Conservation (phyloP, 2,888 invertebrate genomes). For the Epinotia nisella region DNA sequence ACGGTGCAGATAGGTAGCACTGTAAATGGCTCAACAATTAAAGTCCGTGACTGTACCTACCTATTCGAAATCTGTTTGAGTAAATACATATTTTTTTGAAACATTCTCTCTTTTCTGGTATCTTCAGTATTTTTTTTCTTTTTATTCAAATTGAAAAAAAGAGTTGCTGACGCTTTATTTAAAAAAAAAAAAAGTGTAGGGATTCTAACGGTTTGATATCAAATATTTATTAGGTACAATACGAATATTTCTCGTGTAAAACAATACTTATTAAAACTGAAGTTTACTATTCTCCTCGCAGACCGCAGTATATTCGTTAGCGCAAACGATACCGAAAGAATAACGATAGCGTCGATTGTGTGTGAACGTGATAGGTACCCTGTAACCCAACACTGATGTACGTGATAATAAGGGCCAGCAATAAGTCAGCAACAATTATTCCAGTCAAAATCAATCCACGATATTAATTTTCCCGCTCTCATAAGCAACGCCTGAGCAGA, state of each 20-base stretch:
- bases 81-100: too few species aligned
- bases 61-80: too few species aligned
- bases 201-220: too few species aligned
- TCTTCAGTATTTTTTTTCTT: too few species aligned
- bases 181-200: too few species aligned
- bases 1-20: too few species aligned
- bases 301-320: constrained; percentile 25
- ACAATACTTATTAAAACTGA: not conserved
- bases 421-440: constrained; percentile 42
- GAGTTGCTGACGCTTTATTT: too few species aligned
- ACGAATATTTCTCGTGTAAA: not conserved
- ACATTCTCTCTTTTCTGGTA: too few species aligned
- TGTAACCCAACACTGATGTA: constrained; percentile 27
- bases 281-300: constrained; percentile 18
- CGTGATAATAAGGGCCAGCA: constrained; percentile 28
- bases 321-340: constrained; percentile 30
- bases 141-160: too few species aligned
- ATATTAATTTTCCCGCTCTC: constrained; percentile 58
- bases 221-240: not conserved
- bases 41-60: too few species aligned
- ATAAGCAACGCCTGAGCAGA: constrained; percentile 52
- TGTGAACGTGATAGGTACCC: constrained; percentile 22
- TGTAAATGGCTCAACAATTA: too few species aligned
- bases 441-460: constrained; percentile 51
- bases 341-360: constrained; percentile 21